phyloP scores from a whole-genome alignment of 2,888 invertebrate species.

The Parnassius orleans region DNA sequence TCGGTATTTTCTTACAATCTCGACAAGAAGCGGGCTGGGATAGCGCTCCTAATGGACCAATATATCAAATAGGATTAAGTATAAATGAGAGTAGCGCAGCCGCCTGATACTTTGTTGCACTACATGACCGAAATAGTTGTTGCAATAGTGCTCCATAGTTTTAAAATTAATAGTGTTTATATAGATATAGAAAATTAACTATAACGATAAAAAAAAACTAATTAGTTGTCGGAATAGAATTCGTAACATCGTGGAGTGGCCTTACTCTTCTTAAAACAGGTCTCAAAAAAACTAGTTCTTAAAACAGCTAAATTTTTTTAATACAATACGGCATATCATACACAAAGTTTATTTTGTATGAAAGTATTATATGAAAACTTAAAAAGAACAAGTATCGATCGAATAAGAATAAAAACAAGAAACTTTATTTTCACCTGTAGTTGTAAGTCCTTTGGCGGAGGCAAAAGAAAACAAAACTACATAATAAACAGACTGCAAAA shows the following conservation, averaged over 20 bases:
- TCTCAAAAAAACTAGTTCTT: too few relatives aligned
- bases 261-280: too few relatives aligned
- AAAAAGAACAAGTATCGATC: background rate
- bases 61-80: slow-evolving; percentile 77
- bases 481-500: slow-evolving; percentile 52
- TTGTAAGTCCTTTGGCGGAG: slow-evolving; percentile 4
- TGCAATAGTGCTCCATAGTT: slow-evolving; percentile 45
- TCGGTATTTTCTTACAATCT: slow-evolving; percentile 67
- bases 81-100: slow-evolving; percentile 68
- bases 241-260: too few relatives aligned
- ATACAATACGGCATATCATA: too few relatives aligned
- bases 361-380: too few relatives aligned
- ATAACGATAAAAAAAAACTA: too few relatives aligned
- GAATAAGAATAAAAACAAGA: background rate
- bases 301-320: too few relatives aligned
- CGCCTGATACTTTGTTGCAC: slow-evolving; percentile 62
- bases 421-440: slow-evolving; percentile 12
- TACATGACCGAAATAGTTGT: slow-evolving; percentile 60
- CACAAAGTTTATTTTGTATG: too few relatives aligned
- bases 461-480: slow-evolving; percentile 44
- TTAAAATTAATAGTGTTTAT: slow-evolving; percentile 29
- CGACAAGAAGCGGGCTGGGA: slow-evolving; percentile 57
- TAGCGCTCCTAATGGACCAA: slow-evolving; percentile 71
- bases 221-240: too few relatives aligned
- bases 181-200: too few relatives aligned